Base-by-base conservation (phyloP, 1,140 invertebrate genomes). In the Brachystomella parvula region DNA sequence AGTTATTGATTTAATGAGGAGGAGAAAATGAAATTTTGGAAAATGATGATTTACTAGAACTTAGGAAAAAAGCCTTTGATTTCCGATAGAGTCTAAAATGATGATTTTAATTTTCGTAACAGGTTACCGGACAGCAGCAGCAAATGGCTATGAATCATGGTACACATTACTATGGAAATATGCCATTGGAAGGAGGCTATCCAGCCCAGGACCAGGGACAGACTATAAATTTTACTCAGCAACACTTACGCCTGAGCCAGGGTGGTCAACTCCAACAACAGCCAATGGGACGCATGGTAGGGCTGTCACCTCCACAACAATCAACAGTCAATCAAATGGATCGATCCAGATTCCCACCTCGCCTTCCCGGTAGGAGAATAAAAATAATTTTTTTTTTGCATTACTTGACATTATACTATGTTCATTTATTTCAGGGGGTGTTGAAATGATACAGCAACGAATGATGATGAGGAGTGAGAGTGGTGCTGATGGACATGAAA, bases 181-280 rank as follows among this genome's bases (percentile, higher is more conserved):
- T 47, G 47, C 60, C 28, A 49, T 12, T 58, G 35, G 59, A 47
- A 47, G 57, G 56, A 29, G 49, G 66, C 21, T 49, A 32, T 60
- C 63, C 65, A 24, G 12, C 35, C 3, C 58, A 64, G 21, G 47
- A 65, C 26, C 61, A 63, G n/a, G 72, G 69, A 1, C 72, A 73
- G 49, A 73, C 69, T 12, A 73, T 73, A 26, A 73, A 73, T 32
- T 73, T 73, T 57, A 73, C 72, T 15, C 69, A 73, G 39, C 72
- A 71, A 31, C 72, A 73, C 63, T 58, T 73, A 3, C 39, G 67
- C 56, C 64, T 70, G 69, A 39, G 30, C 9, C 35, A 62, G 3
- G 24, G 49, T 24, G 49, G 49, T 9, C 49, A 53, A 12, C 6
- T 53, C 9, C 9, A 9, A 24, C 49, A 53, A 24, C 49, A 53